A percentile compares a stretch with the other conserved stretches of the same genome.
Conservation (phyloP, 2,797 vertebrate genomes). For the Poeciliopsis infans region DNA sequence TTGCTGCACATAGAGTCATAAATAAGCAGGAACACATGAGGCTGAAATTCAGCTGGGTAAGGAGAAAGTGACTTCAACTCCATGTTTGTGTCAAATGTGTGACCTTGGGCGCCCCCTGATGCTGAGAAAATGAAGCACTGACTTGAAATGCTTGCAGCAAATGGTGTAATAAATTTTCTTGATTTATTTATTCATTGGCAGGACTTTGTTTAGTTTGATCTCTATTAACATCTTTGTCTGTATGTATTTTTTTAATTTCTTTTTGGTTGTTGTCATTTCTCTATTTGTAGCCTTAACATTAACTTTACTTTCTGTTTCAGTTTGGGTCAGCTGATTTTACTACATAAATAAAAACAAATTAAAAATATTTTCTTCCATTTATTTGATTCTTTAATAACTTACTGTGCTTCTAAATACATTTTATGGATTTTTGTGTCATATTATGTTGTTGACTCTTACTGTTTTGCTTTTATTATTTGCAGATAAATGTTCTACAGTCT, state of each 20-base stretch:
- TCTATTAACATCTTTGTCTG: neutral
- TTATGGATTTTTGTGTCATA: neutral
- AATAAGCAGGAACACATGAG: neutral
- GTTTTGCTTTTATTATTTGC: constrained; percentile 22
- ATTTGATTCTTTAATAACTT: neutral
- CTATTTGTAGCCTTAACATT: neutral
- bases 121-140: constrained; percentile 19
- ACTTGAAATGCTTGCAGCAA: neutral
- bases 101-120: constrained; percentile 68
- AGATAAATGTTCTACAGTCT: constrained; percentile 99
- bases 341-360: neutral
- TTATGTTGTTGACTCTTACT: neutral
- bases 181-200: constrained; percentile 4
- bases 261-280: neutral
- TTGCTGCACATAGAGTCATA: constrained; percentile 5
- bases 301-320: neutral
- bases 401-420: neutral
- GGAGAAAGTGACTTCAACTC: constrained; percentile 3
- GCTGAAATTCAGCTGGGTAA: constrained; percentile 6
- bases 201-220: constrained; percentile 15
- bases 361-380: neutral
- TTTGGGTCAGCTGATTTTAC: neutral
- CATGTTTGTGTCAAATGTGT: constrained; percentile 10
- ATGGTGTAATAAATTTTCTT: neutral
- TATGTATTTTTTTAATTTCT: neutral